phyloP scores from a whole-genome alignment of 2,797 vertebrate species.

The Gambusia yucatana region DNA sequence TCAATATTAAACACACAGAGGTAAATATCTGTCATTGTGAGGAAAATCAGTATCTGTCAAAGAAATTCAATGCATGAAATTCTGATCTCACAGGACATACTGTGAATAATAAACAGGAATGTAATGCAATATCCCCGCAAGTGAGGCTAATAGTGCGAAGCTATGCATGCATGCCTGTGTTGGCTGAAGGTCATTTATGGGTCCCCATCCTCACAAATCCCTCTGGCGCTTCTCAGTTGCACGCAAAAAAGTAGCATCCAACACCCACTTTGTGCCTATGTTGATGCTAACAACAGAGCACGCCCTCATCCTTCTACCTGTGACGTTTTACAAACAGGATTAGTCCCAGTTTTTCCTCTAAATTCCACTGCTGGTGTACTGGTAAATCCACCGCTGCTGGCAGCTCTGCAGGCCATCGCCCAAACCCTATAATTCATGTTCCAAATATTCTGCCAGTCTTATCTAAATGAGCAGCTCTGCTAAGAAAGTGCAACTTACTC shows the following conservation, averaged over 20 bases:
- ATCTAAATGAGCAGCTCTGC: constrained; percentile 80
- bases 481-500: constrained; percentile 53
- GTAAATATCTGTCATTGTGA: neutral
- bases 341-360: constrained; percentile 71
- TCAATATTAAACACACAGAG: constrained; percentile 8
- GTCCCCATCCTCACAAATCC: constrained; percentile 51
- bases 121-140: constrained; percentile 56
- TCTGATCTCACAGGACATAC: constrained; percentile 34
- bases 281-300: constrained; percentile 65
- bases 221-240: constrained; percentile 38
- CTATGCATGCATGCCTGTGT: constrained; percentile 33
- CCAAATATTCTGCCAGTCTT: constrained; percentile 68
- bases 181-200: constrained; percentile 60
- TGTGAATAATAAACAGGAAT: constrained; percentile 51
- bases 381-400: constrained; percentile 57
- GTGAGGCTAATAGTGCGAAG: constrained; percentile 19
- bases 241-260: constrained; percentile 40
- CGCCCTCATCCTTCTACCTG: constrained; percentile 77
- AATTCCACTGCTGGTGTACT: constrained; percentile 61
- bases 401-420: constrained; percentile 59
- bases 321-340: constrained; percentile 82
- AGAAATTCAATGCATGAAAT: constrained; percentile 8
- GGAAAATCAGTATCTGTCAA: constrained; percentile 11
- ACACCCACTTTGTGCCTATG: constrained; percentile 52
- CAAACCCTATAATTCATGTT: constrained; percentile 68